phyloP scores from a whole-genome alignment of 2,113 vertebrate genomes.

The Engystomops pustulosus region DNA sequence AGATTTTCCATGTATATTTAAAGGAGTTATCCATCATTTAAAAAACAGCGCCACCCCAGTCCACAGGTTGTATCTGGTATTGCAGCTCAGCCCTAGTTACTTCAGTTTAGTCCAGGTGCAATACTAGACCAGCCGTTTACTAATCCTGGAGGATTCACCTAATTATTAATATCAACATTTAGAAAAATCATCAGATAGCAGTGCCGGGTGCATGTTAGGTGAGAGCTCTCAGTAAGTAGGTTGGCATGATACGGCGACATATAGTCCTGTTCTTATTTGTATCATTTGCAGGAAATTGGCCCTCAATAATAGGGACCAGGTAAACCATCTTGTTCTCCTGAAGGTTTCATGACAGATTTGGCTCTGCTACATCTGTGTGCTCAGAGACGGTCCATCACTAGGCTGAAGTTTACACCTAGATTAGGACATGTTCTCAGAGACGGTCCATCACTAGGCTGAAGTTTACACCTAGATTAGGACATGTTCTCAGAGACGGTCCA shows the following conservation, averaged over 20 bases:
- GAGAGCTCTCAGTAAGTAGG: no score
- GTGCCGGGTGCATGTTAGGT: neutral
- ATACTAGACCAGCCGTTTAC: neutral
- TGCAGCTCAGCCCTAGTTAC: neutral
- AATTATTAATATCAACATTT: neutral
- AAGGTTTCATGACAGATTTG: neutral
- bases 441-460: neutral
- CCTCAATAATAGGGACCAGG: neutral
- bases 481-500: neutral
- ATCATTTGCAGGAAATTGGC: neutral
- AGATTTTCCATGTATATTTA: no score
- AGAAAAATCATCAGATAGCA: neutral
- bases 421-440: neutral
- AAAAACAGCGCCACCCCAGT: neutral
- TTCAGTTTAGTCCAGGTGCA: neutral
- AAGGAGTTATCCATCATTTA: neutral
- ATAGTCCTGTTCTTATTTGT: neutral
- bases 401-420: no score
- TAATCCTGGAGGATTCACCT: neutral
- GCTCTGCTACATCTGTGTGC: neutral
- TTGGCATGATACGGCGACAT: neutral
- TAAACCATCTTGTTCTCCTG: neutral
- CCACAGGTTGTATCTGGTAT: neutral
- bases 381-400: neutral
- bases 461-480: neutral